Evolutionary conservation across 1,140 invertebrate species (phyloP).

Genomic region (Amphibalanus amphitrite): DNA sequence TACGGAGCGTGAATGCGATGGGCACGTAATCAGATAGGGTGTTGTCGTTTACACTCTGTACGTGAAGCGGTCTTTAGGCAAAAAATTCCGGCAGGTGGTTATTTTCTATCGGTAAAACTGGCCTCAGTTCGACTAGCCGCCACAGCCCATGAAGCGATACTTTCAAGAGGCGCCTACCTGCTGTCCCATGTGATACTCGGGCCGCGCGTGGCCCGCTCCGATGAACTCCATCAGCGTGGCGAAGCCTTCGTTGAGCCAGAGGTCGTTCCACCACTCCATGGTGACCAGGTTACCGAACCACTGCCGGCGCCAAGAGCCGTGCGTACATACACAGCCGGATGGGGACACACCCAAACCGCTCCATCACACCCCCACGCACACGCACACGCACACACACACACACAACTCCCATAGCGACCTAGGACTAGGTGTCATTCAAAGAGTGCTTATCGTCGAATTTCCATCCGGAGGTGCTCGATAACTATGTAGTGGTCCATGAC

Average conservation of each 20-base stretch:
- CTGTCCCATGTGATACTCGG: slow-evolving; percentile 56
- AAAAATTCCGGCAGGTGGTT: no score
- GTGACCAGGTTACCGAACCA: slow-evolving; percentile 85
- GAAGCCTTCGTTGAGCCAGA: slow-evolving; percentile 81
- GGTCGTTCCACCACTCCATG: slow-evolving; percentile 47
- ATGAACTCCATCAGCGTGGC: slow-evolving; percentile 59
- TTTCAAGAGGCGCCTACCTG: slow-evolving; percentile 30
- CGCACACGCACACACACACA: no score
- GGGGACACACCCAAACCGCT: neutral
- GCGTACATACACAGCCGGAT: neutral
- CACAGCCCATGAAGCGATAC: no score
- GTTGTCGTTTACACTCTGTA: no score
- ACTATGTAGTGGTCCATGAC: no score
- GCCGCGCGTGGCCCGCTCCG: slow-evolving; percentile 39
- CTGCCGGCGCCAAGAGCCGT: slow-evolving; percentile 22
- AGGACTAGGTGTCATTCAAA: neutral
- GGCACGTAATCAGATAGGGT: no score
- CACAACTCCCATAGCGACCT: neutral
- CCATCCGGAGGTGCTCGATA: no score
- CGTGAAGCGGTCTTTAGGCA: no score
- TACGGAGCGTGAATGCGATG: no score
- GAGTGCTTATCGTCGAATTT: neutral
- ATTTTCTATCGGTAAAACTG: no score
- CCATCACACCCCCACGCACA: no score
- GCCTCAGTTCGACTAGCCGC: no score